Percentiles rank a stretch among this genome's conserved stretches.
phyloP scores from a whole-genome alignment of 2,797 vertebrate species.

The Oceanodroma leucorhoa region DNA sequence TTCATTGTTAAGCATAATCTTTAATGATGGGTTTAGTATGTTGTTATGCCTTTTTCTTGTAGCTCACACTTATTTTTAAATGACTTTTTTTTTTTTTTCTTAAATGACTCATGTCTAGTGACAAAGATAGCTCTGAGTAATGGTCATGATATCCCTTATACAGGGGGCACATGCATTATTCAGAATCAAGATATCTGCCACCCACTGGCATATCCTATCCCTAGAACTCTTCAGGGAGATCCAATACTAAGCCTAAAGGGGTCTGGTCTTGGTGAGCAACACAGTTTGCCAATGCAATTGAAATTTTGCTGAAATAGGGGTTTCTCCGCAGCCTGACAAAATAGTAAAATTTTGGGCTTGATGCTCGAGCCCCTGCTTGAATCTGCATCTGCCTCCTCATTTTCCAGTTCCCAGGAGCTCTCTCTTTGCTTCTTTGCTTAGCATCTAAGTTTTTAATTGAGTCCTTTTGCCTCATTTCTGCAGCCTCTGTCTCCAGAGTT shows the following conservation, averaged over 20 bases:
- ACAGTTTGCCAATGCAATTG: background rate
- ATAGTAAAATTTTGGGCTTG: background rate
- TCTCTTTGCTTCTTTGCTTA: background rate
- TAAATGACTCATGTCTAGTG: background rate
- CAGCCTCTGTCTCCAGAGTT: background rate
- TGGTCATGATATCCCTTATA: background rate
- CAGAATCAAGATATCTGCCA: background rate
- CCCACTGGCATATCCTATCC: background rate
- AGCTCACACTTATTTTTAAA: background rate
- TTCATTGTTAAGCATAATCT: background rate
- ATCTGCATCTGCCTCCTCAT: fast-evolving
- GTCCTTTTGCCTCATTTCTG: background rate
- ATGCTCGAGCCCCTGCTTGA: fast-evolving
- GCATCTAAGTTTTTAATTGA: background rate
- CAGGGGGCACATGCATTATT: fast-evolving
- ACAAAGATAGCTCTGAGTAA: background rate
- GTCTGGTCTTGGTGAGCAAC: background rate
- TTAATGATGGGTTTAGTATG: background rate
- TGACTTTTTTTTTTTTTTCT: background rate
- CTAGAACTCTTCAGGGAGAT: background rate
- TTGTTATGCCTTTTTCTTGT: background rate
- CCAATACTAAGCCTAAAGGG: background rate
- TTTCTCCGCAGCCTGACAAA: background rate
- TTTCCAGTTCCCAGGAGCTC: background rate
- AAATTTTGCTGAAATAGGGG: fast-evolving